Evolutionary conservation across 2,113 vertebrate genomes (phyloP), one percentile per base, ranked within the genome.

Genomic region (Tetrax tetrax): DNA sequence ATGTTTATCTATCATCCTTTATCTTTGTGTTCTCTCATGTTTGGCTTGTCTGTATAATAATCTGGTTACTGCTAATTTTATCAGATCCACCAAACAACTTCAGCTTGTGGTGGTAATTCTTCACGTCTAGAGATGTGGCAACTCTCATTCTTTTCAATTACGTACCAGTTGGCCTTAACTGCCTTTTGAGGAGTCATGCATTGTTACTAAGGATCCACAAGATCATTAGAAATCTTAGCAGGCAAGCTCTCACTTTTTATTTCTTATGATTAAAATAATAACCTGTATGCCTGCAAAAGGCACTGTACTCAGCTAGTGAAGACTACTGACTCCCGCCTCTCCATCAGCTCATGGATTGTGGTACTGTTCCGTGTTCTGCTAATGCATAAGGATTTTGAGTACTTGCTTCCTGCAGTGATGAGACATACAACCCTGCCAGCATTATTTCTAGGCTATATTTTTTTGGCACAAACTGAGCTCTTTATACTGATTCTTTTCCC

Each of bases 41-140:
- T 96, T 92, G 72, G 7, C 29, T 95, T 96, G 38, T 93, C 60
- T 97, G 50, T 81, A 23, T 96, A 95, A 89, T 90, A 97, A 93
- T 37, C 56, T 35, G 65, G 47, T 83, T 87, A 65, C 48, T 83
- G 74, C 31, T 97, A 96, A 96, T 97, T 98, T 97, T 97, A 95
- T 96, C 83, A 95, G 75, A 90, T 89, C 33, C 64, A 86, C 63
- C 51, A 88, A 96, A 87, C 70, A 93, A 84, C 63, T 90, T 81
- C 78, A 94, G 53, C 54, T 79, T 43, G 15, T 79, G 35, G 86
- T 86, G 57, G 31, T 81, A 94, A 93, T 95, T 96, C 79, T 65
- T 96, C 81, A 68, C 77, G 57, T 48, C 54, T 89, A 38, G 54
- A 95, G 74, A 95, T 43, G 89, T 87, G 77, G 72, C 77, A 95